Percentiles rank a stretch among this genome's conserved stretches.
Conservation (phyloP, 2,797 vertebrate genomes). For the Pseudochromis fuscus region DNA sequence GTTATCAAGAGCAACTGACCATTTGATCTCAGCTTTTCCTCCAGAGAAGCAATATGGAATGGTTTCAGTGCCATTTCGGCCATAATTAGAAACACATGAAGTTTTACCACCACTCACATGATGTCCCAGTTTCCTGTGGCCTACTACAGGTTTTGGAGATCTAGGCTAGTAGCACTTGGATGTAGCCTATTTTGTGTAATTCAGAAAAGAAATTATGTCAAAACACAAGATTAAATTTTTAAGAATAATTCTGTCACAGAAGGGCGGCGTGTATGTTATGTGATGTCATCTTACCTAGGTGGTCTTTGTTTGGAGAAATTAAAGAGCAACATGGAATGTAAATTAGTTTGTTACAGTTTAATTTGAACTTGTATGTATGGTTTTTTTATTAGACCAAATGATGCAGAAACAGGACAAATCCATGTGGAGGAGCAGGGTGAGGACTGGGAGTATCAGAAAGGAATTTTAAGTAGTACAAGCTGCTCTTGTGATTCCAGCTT, state of each 20-base stretch:
- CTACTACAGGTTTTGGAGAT: conserved; percentile 60
- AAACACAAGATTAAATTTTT: not conserved
- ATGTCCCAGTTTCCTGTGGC: conserved; percentile 76
- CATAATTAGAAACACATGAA: conserved; percentile 76
- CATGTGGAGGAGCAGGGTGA: not conserved
- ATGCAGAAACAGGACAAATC: conserved; percentile 6
- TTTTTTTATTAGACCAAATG: not conserved
- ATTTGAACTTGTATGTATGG: not conserved
- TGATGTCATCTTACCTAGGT: conserved; percentile 4
- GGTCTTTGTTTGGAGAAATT: conserved; percentile 7
- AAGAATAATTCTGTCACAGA: not conserved
- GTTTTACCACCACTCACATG: conserved; percentile 66
- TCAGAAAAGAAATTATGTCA: conserved; percentile 33
- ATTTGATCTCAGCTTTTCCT: conserved; percentile 25
- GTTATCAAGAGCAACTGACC: conserved; percentile 19
- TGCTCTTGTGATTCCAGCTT: conserved; percentile 2
- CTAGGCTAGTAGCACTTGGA: conserved; percentile 54
- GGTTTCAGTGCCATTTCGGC: conserved; percentile 47
- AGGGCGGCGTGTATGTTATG: not conserved
- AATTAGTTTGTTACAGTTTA: not conserved
- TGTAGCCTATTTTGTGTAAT: conserved; percentile 52
- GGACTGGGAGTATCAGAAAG: not conserved
- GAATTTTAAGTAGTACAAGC: conserved; percentile 45
- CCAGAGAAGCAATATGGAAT: conserved; percentile 36
- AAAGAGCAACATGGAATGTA: not conserved